phyloP scores from a whole-genome alignment of 1,140 invertebrate genomes.

The Centruroides sculpturatus region DNA sequence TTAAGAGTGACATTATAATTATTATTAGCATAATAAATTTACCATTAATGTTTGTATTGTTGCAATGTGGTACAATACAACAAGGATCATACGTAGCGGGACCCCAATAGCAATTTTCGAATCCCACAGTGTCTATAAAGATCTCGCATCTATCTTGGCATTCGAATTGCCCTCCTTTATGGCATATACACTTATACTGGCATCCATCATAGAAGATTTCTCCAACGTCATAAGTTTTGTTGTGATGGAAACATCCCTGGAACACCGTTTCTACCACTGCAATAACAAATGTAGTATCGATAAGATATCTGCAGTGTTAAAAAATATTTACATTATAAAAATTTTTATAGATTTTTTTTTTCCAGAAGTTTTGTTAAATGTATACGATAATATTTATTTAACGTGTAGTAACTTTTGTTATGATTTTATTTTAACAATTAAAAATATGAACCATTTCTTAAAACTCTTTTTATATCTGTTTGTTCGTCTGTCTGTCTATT shows the following conservation, averaged over 20 bases:
- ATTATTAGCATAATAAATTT: neutral
- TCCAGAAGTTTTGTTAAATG: too few species aligned
- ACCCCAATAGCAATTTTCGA: constrained; percentile 43
- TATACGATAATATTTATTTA: too few species aligned
- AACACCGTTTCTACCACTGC: constrained; percentile 12
- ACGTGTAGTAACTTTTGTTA: too few species aligned
- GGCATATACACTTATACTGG: constrained; percentile 56
- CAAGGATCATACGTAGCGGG: constrained; percentile 61
- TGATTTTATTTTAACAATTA: too few species aligned
- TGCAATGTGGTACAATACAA: constrained; percentile 66
- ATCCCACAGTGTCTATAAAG: constrained; percentile 28
- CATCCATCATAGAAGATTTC: constrained; percentile 62
- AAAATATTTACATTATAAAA: too few species aligned
- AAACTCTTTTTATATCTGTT: too few species aligned
- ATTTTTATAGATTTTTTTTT: too few species aligned
- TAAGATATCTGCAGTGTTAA: too few species aligned
- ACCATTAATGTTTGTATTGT: constrained; percentile 33
- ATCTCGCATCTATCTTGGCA: constrained; percentile 48
- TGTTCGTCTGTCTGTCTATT: too few species aligned
- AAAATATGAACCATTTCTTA: too few species aligned
- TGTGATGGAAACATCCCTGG: constrained; percentile 56
- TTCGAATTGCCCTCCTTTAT: constrained; percentile 48
- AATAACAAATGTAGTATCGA: too few species aligned
- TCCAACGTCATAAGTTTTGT: constrained; percentile 51
- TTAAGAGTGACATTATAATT: neutral